Percentiles rank a stretch among this genome's conserved stretches.
These are phyloP conservation scores for Microcebus ravelobensis DNA, from an alignment of 2,113 vertebrate species.

Conservation along the genomic window DNA sequence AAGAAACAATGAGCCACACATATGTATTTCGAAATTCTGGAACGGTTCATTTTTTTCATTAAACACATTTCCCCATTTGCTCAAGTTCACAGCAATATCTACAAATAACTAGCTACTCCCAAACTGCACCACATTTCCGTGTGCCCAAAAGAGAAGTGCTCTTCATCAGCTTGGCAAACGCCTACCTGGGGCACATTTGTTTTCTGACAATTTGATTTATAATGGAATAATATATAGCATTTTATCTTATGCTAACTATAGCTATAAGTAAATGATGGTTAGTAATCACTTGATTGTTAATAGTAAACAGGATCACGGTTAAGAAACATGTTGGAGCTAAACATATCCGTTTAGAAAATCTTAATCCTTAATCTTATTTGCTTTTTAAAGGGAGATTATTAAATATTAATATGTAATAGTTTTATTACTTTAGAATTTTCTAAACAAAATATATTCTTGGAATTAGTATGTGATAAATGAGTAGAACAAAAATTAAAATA, in stretches of 20 bases:
- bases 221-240: neutral
- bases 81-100: neutral
- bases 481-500: conserved; percentile 80
- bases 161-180: neutral
- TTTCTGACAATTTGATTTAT: neutral
- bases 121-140: neutral
- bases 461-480: conserved; percentile 72
- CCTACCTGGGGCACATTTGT: neutral
- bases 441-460: conserved; percentile 52
- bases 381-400: neutral
- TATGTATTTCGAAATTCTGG: neutral
- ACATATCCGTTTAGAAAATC: neutral
- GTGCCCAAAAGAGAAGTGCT: neutral
- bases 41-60: neutral
- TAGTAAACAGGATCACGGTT: neutral
- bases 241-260: neutral
- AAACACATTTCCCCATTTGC: neutral
- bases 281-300: neutral
- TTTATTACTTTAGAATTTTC: conserved; percentile 41
- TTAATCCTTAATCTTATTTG: neutral
- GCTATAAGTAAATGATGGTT: neutral
- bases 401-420: neutral
- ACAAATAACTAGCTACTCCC: neutral
- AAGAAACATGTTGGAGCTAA: neutral
- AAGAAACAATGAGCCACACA: neutral